These are phyloP conservation scores for Spea hammondii DNA, from an alignment of 2,797 vertebrate species.

Conservation along the genomic window DNA sequence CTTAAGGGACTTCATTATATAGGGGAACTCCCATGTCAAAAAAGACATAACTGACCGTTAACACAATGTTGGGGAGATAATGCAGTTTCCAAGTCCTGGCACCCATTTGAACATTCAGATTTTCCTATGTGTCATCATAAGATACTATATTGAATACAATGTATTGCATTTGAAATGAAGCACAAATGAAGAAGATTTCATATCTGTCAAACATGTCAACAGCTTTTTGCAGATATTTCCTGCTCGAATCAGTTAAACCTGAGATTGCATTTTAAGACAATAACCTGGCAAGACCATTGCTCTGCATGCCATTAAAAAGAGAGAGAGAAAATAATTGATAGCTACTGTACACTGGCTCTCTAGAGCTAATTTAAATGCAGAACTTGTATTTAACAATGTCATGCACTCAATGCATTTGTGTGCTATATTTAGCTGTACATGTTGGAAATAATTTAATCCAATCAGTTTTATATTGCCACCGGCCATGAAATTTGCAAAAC, in stretches of 20 bases:
- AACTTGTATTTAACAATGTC: conserved; percentile 46
- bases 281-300: conserved; percentile 36
- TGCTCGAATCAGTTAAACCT: conserved; percentile 30
- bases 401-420: conserved; percentile 44
- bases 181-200: background rate
- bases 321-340: conserved; percentile 48
- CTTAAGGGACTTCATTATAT: no score
- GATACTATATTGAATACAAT: no score
- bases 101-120: no score
- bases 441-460: conserved; percentile 39
- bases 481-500: conserved; percentile 31
- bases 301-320: conserved; percentile 37
- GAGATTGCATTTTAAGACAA: conserved; percentile 41
- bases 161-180: background rate
- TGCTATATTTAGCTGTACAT: conserved; percentile 44
- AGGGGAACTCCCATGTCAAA: no score
- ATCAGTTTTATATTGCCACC: conserved; percentile 34
- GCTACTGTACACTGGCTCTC: conserved; percentile 46
- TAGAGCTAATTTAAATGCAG: conserved; percentile 47
- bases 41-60: no score
- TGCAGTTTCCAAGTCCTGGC: no score
- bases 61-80: no score
- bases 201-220: background rate
- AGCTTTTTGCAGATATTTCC: background rate
- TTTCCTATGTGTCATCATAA: no score